These are phyloP conservation scores for Diplolepis rosae DNA, from an alignment of 2,888 invertebrate species.

Conservation along the genomic window DNA sequence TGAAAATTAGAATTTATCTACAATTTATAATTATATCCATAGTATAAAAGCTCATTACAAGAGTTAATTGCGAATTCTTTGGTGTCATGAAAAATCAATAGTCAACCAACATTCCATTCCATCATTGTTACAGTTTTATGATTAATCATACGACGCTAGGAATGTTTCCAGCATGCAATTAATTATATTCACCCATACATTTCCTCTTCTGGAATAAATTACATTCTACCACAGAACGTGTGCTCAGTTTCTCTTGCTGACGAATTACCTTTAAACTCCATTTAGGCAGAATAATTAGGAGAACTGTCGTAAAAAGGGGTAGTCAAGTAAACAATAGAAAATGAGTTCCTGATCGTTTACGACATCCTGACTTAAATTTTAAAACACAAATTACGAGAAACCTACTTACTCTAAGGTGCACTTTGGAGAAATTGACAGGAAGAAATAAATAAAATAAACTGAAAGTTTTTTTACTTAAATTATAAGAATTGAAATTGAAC, in stretches of 20 bases:
- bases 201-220: conserved; percentile 22
- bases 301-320: background rate
- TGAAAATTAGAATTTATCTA: background rate
- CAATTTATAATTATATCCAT: background rate
- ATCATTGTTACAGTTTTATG: conserved; percentile 21
- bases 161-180: conserved; percentile 23
- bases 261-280: conserved; percentile 19
- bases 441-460: background rate
- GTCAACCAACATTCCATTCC: background rate
- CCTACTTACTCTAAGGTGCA: no score
- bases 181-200: conserved; percentile 26
- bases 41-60: background rate
- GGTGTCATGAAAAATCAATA: conserved; percentile 20
- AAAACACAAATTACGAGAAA: background rate
- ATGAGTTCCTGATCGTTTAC: background rate
- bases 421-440: no score
- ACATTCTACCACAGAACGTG: background rate
- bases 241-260: conserved; percentile 6
- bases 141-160: conserved; percentile 23
- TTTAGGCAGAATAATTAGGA: conserved; percentile 16
- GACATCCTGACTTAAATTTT: background rate
- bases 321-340: background rate
- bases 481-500: background rate
- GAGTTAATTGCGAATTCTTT: background rate
- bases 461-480: background rate